Conservation (phyloP, 1,140 invertebrate genomes). For the Oppia nitens region DNA sequence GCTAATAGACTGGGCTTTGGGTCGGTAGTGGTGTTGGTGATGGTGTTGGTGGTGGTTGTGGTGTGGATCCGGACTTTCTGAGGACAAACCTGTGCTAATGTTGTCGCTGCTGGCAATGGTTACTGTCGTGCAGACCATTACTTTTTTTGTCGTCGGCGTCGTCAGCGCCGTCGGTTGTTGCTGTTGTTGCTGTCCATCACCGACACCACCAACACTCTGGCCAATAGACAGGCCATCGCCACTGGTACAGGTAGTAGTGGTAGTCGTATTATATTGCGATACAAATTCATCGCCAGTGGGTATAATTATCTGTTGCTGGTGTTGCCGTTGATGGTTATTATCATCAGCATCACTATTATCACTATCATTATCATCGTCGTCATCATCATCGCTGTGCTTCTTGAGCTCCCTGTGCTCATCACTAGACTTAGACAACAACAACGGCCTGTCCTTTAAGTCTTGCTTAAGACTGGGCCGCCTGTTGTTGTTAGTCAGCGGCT, state of each 20-base stretch:
- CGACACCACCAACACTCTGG: neutral
- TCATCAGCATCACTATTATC: neutral
- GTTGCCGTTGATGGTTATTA: neutral
- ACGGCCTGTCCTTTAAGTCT: too few species aligned
- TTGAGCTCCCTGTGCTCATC: neutral
- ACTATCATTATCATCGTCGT: neutral
- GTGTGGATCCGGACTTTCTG: slow-evolving; percentile 57
- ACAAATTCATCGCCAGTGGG: neutral
- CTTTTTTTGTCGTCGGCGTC: neutral
- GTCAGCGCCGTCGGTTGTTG: neutral
- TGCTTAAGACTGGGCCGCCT: too few species aligned
- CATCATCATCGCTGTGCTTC: neutral
- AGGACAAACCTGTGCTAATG: slow-evolving; percentile 34
- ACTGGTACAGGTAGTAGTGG: slow-evolving; percentile 9
- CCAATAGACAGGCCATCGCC: neutral
- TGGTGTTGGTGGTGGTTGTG: slow-evolving; percentile 37
- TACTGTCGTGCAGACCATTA: neutral
- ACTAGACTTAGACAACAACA: too few species aligned
- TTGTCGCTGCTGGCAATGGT: slow-evolving; percentile 22
- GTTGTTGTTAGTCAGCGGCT: too few species aligned
- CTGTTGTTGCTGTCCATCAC: neutral
- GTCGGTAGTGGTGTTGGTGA: slow-evolving; percentile 27
- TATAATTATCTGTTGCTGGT: neutral
- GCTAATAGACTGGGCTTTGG: neutral
- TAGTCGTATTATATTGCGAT: slow-evolving; percentile 3